phyloP scores from a whole-genome alignment of 2,113 vertebrate species.

The Syngnathus scovelli region DNA sequence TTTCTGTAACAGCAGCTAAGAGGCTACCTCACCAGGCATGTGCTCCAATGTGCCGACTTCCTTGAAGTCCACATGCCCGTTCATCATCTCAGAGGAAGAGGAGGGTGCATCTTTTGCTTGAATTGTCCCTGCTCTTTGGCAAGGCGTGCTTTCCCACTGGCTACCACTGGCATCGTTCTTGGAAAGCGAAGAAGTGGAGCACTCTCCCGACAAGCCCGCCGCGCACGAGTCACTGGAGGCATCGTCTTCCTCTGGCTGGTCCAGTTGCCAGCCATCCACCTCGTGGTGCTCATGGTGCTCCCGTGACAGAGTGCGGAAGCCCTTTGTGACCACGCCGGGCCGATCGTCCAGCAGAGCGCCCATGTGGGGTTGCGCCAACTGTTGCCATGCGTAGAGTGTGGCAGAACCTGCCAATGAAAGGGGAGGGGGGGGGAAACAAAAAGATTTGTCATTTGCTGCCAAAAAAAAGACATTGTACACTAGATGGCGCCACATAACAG shows the following conservation, averaged over 20 bases:
- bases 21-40: constrained; percentile 92
- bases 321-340: constrained; percentile 95
- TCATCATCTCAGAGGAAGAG: constrained; percentile 57
- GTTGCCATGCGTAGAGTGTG: constrained; percentile 98
- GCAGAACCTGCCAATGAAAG: constrained; percentile 78
- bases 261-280: constrained; percentile 80
- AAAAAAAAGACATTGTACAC: constrained; percentile 10
- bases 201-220: constrained; percentile 62
- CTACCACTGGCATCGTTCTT: constrained; percentile 31
- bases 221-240: constrained; percentile 78
- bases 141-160: constrained; percentile 15
- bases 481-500: constrained; percentile 20
- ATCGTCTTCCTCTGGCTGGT: constrained; percentile 95
- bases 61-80: constrained; percentile 75
- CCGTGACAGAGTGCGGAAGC: constrained; percentile 85
- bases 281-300: constrained; percentile 85
- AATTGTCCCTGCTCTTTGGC: background rate
- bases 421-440: background rate
- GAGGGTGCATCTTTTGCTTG: constrained; percentile 26
- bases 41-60: constrained; percentile 78
- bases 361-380: constrained; percentile 93
- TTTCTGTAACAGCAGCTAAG: constrained; percentile 72
- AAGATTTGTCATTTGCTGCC: background rate
- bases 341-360: constrained; percentile 89
- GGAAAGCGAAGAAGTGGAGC: constrained; percentile 79